phyloP scores from a whole-genome alignment of 1,140 invertebrate species.

The Hestina assimilis region DNA sequence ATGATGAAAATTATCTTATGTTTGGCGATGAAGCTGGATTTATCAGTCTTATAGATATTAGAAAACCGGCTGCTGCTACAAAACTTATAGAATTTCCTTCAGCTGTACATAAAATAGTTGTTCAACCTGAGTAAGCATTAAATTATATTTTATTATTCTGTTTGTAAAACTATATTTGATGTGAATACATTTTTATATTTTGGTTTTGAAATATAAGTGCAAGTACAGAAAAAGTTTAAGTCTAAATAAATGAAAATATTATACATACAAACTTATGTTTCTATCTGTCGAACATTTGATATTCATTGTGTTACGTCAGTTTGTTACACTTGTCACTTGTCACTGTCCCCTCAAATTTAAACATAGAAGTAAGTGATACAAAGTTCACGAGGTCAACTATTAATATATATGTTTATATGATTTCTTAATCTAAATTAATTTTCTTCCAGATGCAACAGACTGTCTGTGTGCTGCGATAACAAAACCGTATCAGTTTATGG shows the following conservation, averaged over 20 bases:
- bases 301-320: too few species aligned
- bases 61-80: conserved; percentile 33
- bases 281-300: too few species aligned
- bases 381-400: too few species aligned
- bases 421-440: background rate
- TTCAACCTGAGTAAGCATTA: conserved; percentile 49
- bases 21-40: conserved; percentile 70
- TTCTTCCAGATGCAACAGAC: conserved; percentile 51
- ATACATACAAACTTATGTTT: too few species aligned
- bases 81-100: conserved; percentile 55
- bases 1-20: conserved; percentile 57
- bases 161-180: too few species aligned
- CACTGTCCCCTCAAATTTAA: background rate
- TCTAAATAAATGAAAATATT: too few species aligned
- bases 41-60: conserved; percentile 53
- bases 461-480: conserved; percentile 72
- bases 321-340: conserved; percentile 5
- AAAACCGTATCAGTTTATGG: conserved; percentile 64
- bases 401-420: background rate
- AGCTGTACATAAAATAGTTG: conserved; percentile 50
- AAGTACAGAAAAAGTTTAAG: too few species aligned
- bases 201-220: too few species aligned
- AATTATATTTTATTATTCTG: conserved; percentile 1
- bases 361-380: background rate
- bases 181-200: too few species aligned